Base-by-base conservation (phyloP, 2,797 vertebrate genomes). In the Fundulus diaphanus region DNA sequence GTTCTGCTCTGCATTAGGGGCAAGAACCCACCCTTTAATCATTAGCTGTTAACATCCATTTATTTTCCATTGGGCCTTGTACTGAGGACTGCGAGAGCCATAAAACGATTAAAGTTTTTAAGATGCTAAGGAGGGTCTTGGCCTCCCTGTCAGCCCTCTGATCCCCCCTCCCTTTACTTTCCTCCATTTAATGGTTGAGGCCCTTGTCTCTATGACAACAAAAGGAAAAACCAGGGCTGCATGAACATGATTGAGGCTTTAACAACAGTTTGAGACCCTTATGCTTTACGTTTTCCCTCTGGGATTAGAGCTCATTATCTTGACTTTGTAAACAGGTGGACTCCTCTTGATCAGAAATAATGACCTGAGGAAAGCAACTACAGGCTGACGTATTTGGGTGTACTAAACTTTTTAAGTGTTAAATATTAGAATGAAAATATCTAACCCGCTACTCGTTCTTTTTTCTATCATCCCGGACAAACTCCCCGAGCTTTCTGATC, bases 71-170 rank as follows among this genome's bases (percentile, higher is more conserved):
- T 42, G 33, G 22, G 5, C 7, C 76, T 70, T 6, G 4, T 68
- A 29, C 82, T 75, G 68, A 76, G 42, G 15, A 16, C 7, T 59
- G 66, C 79, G 49, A 61, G 44, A 75, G 66, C 84, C 71, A 77
- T 72, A 84, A 76, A 84, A 31, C 0, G 7, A 37, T 59, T 75
- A 46, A 80, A 78, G 54, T 52, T 80, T 88, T 89, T 83, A 80
- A 91, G 71, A 83, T 80, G 80, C 87, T 84, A 80, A 90, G 76
- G 76, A 82, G 86, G 86, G 83, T 87, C 84, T 54, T 74, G 78
- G 75, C 83, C 90, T 87, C 80, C 70, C 87, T 73, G 86, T 86
- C 80, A 66, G 88, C 79, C 82, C 85, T 83, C 75, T 87, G 82
- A 90, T 85, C 66, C 37, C 56, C 56, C 48, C 44, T 59, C 70